Base-by-base conservation (phyloP, 2,113 vertebrate genomes). In the Lipophrys pholis region DNA sequence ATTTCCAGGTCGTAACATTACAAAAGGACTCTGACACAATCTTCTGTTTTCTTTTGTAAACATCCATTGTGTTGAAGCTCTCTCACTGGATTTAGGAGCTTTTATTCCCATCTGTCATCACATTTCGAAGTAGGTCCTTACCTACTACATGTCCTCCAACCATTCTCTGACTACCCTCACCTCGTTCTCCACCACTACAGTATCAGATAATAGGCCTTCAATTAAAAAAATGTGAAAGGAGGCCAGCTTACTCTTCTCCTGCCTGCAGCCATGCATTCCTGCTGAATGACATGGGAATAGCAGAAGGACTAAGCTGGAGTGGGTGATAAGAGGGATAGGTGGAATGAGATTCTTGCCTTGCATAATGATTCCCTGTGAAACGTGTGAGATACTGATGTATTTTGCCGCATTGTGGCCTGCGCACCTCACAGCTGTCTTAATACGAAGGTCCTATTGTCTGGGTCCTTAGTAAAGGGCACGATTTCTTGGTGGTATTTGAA, bases 181-280 rank as follows among this genome's bases (percentile, higher is more conserved):
- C 1, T 55, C 41, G 38, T 39, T 56, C 58, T 74, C 64, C 10
- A 3, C 50, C 40, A 8, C 10, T 6, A 16, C 54, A 21, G n/a
- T 59, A 85, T 83, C 80, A 87, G 71, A 87, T 89, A 79, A 83
- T 49, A 51, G 14, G 7, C 40, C 76, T 81, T 82, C 73, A 85
- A 83, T 83, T 90, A 83, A 86, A 85, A 83, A 2, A 43, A 58
- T 16, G 16, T 42, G 59, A 77, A 76, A 57, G 43, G 14, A 15
- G 66, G 48, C 42, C 41, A 43, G 38, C 67, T 68, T 51, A 51
- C 69, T 68, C 51, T 45, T 39, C 16, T 65, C 58, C 61, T 59
- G 52, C 73, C 60, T 0, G 1, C 64, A 49, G 78, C 30, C 15
- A 1, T 54, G 66, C 58, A 8, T 62, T 14, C 36, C 56, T 11